Conservation (phyloP, 2,797 vertebrate species). For the Schizothorax lantsangensis region DNA sequence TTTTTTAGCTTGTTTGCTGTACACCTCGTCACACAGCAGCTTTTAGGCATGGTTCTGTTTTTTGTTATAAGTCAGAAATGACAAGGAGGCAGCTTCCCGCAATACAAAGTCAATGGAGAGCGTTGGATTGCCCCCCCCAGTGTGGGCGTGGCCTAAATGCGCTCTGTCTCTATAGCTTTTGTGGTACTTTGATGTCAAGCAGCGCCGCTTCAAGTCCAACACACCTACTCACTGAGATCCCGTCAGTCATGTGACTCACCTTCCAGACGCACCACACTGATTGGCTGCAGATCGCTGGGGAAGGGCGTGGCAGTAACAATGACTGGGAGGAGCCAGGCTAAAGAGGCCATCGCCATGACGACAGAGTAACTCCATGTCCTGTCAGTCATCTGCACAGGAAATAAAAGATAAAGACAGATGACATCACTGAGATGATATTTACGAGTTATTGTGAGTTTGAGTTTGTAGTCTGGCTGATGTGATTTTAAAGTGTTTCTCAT, state of each 20-base stretch:
- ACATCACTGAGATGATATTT: background rate
- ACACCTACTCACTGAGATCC: no score
- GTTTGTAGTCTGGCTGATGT: background rate
- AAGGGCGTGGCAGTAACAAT: slow-evolving; percentile 65
- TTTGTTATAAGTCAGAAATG: no score
- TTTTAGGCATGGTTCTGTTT: no score
- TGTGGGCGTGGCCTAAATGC: no score
- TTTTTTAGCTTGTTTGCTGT: no score
- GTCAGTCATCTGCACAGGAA: slow-evolving; percentile 27
- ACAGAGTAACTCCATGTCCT: background rate
- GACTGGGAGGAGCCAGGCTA: slow-evolving; percentile 25
- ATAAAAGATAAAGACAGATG: background rate
- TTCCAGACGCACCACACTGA: slow-evolving; percentile 67
- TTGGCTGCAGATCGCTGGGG: slow-evolving; percentile 77
- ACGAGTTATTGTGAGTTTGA: background rate
- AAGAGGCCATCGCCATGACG: slow-evolving; percentile 20
- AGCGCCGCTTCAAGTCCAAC: no score
- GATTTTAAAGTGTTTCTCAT: no score
- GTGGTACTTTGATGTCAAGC: background rate
- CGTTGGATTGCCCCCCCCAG: no score
- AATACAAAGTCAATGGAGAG: no score
- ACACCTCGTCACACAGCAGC: no score
- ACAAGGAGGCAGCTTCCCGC: no score
- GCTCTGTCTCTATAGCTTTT: background rate
- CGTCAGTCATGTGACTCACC: slow-evolving; percentile 66